Conservation (phyloP, 2,888 invertebrate species). For the Vanessa cardui region DNA sequence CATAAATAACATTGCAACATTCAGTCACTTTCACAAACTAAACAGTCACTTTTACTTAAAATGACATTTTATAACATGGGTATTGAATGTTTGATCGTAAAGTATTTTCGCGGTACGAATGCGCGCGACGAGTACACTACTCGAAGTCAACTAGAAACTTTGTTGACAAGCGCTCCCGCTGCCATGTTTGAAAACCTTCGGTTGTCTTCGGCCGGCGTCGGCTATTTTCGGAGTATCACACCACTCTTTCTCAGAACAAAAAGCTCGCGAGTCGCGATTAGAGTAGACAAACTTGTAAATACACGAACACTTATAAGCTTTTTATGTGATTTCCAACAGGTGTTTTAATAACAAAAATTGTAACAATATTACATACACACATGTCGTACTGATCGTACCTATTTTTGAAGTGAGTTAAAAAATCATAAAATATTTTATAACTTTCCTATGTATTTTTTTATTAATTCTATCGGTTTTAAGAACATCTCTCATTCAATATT, state of each 20-base stretch:
- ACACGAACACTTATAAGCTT: neutral
- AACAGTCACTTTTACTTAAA: conserved; percentile 30
- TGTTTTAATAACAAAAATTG: neutral
- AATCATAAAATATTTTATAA: too few relatives aligned
- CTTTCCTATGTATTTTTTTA: too few relatives aligned
- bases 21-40: conserved; percentile 53
- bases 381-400: too few relatives aligned
- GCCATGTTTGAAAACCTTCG: conserved; percentile 74
- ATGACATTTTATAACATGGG: conserved; percentile 25
- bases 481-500: too few relatives aligned
- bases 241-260: conserved; percentile 3
- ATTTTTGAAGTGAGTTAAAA: too few relatives aligned
- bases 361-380: too few relatives aligned
- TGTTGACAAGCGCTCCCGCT: conserved; percentile 77
- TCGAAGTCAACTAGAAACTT: conserved; percentile 63
- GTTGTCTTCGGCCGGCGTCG: conserved; percentile 59
- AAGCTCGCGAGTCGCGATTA: neutral
- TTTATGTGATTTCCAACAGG: neutral
- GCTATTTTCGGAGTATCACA: conserved; percentile 39
- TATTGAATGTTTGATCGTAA: conserved; percentile 34
- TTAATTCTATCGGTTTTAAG: too few relatives aligned
- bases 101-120: conserved; percentile 40
- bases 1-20: conserved; percentile 34
- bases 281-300: conserved; percentile 5
- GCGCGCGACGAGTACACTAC: conserved; percentile 59